Conservation (phyloP, 1,140 invertebrate species). For the Halotydeus destructor region DNA sequence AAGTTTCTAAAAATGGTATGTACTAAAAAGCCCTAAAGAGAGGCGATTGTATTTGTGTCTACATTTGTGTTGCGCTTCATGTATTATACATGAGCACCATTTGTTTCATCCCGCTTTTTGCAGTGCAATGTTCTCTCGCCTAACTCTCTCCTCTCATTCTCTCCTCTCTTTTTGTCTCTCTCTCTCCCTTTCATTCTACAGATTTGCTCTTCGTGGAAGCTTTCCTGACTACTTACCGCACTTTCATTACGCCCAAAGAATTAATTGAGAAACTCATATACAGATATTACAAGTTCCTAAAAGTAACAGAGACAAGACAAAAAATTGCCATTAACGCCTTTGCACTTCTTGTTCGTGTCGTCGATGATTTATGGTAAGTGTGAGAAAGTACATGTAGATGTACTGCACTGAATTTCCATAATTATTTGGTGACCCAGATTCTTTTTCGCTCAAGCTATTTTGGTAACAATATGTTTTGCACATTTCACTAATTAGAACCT, state of each 20-base stretch:
- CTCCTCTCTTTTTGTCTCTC: conserved; percentile 6
- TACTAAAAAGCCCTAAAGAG: neutral
- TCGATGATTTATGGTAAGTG: conserved; percentile 78
- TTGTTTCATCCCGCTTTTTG: conserved; percentile 8
- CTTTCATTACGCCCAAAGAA: conserved; percentile 69
- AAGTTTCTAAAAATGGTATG: conserved; percentile 61
- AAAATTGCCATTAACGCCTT: conserved; percentile 64
- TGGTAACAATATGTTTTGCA: neutral
- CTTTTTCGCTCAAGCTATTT: conserved; percentile 1
- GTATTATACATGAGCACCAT: conserved; percentile 3
- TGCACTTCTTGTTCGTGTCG: conserved; percentile 67
- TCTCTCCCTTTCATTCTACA: conserved; percentile 24
- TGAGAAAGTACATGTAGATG: neutral
- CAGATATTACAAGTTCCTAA: conserved; percentile 58
- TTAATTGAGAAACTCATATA: conserved; percentile 67
- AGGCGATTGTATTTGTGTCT: conserved; percentile 16
- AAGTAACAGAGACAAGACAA: conserved; percentile 30
- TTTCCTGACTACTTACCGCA: conserved; percentile 86
- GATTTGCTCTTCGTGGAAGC: conserved; percentile 89
- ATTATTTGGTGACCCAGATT: neutral
- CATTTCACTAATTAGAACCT: neutral
- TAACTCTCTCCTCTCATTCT: neutral
- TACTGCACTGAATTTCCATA: neutral
- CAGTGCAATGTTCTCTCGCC: neutral
- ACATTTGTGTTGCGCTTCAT: conserved; percentile 13